These are phyloP conservation scores for Latrodectus geometricus DNA, from an alignment of 1,140 invertebrate genomes.

Conservation along the genomic window DNA sequence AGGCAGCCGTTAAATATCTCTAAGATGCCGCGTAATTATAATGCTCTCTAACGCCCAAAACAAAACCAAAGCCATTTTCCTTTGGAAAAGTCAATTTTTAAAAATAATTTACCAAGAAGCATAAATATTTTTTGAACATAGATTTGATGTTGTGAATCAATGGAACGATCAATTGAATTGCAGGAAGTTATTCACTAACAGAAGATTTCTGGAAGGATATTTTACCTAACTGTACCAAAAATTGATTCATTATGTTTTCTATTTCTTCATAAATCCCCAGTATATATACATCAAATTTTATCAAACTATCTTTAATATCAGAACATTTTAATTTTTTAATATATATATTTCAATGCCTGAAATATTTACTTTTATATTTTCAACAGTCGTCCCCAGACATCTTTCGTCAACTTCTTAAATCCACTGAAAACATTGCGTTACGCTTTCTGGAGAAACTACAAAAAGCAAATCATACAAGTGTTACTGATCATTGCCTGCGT, in stretches of 20 bases:
- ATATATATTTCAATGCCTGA: background rate
- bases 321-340: background rate
- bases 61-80: no score
- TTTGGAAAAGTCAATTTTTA: no score
- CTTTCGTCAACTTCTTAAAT: constrained; percentile 93
- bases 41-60: no score
- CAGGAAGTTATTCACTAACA: no score
- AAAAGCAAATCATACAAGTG: constrained; percentile 86
- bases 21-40: no score
- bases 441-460: constrained; percentile 93
- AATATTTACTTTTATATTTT: constrained; percentile 61
- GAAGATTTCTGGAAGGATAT: background rate
- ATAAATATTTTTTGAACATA: no score
- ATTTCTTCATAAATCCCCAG: background rate
- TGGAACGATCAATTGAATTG: no score
- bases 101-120: no score
- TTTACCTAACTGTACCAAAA: background rate
- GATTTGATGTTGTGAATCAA: no score
- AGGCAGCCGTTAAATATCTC: no score
- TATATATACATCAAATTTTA: background rate
- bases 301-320: background rate
- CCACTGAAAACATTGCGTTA: constrained; percentile 90
- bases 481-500: constrained; percentile 76
- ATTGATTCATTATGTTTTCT: background rate
- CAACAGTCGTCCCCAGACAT: constrained; percentile 87